These are phyloP conservation scores for Rhinella marina DNA, from an alignment of 2,797 vertebrate species.

Conservation along the genomic window DNA sequence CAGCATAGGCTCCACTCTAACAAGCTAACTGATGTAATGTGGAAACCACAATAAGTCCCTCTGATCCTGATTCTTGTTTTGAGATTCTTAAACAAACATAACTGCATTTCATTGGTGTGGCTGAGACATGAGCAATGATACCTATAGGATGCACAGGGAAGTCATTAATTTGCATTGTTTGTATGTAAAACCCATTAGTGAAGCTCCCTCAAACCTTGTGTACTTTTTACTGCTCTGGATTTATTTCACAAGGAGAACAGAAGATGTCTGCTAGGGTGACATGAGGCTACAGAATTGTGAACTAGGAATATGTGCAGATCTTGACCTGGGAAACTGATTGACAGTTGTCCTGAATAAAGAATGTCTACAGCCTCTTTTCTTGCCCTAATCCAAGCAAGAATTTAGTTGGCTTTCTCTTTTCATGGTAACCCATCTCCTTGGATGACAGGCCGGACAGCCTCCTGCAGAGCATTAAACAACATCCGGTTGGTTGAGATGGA, in stretches of 20 bases:
- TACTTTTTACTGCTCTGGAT: not conserved
- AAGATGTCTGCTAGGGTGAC: not conserved
- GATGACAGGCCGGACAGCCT: constrained; percentile 34
- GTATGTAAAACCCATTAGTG: not conserved
- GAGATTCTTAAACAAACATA: not conserved
- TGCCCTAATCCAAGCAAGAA: constrained; percentile 50
- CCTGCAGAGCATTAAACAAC: constrained; percentile 64
- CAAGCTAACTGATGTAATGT: constrained; percentile 31
- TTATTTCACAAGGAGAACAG: not conserved
- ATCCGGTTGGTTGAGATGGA: constrained; percentile 78
- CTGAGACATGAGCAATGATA: not conserved
- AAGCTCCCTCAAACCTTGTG: not conserved
- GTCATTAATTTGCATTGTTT: not conserved
- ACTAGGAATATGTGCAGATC: not conserved
- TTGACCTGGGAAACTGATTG: not conserved
- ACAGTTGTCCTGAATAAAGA: constrained; percentile 48
- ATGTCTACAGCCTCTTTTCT: constrained; percentile 25
- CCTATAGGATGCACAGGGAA: not conserved
- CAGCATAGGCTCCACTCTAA: not conserved
- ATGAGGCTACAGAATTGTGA: not conserved
- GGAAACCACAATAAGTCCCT: not conserved
- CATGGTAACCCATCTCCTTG: constrained; percentile 42
- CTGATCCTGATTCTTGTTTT: not conserved
- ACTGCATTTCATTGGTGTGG: not conserved
- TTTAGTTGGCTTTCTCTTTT: constrained; percentile 40